phyloP scores from a whole-genome alignment of 2,888 invertebrate genomes.

The Eledona agricola region DNA sequence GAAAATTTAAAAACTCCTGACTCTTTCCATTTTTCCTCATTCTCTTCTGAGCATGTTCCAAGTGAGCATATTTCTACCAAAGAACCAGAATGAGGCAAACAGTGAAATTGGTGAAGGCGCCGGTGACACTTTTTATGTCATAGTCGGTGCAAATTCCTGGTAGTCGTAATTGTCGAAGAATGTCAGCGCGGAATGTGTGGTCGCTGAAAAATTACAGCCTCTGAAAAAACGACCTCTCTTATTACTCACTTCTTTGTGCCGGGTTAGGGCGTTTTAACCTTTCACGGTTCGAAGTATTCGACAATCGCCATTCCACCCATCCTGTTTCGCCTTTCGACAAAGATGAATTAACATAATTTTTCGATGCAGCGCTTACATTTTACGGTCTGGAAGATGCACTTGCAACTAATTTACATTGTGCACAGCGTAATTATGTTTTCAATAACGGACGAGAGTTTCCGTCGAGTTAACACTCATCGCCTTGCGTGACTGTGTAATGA shows the following conservation, averaged over 20 bases:
- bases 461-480: too few relatives aligned
- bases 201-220: slow-evolving; percentile 1
- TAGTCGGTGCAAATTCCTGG: neutral
- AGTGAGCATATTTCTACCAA: too few relatives aligned
- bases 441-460: too few relatives aligned
- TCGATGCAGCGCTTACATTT: slow-evolving; percentile 44
- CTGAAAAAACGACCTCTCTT: slow-evolving; percentile 10
- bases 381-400: slow-evolving; percentile 42
- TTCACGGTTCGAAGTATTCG: slow-evolving; percentile 41
- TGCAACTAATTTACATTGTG: too few relatives aligned
- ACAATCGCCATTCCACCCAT: slow-evolving; percentile 43
- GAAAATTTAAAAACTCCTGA: too few relatives aligned
- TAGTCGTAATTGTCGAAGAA: neutral
- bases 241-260: slow-evolving; percentile 20
- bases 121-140: too few relatives aligned
- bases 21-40: too few relatives aligned
- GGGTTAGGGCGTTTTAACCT: slow-evolving; percentile 37
- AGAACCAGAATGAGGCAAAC: too few relatives aligned
- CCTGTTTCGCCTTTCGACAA: slow-evolving; percentile 42
- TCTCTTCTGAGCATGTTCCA: too few relatives aligned
- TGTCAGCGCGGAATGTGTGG: neutral
- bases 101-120: too few relatives aligned
- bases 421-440: too few relatives aligned
- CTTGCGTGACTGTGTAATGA: too few relatives aligned
- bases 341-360: slow-evolving; percentile 46